Percentiles rank a stretch among this genome's conserved stretches.
Evolutionary conservation across 2,797 vertebrate species (phyloP).

Genomic region (Distichodus sexfasciatus): DNA sequence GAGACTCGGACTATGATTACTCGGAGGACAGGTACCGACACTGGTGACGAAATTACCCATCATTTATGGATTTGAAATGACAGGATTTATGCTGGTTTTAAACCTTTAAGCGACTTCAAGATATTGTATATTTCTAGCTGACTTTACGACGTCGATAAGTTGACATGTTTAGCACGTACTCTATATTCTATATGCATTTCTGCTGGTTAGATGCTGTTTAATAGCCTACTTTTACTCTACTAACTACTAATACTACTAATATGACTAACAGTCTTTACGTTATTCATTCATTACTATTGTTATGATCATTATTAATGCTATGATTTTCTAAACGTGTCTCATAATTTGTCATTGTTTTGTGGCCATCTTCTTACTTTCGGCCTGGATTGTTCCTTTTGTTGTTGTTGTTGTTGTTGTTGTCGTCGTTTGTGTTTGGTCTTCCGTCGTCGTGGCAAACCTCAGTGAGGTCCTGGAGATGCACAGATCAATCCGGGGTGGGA

Average conservation of each 20-base stretch:
- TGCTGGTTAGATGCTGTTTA: constrained; percentile 21
- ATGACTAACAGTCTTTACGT: constrained; percentile 51
- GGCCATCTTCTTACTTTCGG: constrained; percentile 74
- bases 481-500: constrained; percentile 97
- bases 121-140: no score
- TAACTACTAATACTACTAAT: constrained; percentile 58
- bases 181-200: background rate
- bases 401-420: constrained; percentile 65
- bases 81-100: no score
- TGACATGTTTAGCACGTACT: no score
- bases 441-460: constrained; percentile 88
- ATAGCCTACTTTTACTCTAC: constrained; percentile 62
- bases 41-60: no score
- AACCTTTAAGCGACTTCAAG: background rate
- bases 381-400: constrained; percentile 64
- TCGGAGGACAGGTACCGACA: constrained; percentile 99
- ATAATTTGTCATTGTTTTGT: constrained; percentile 62
- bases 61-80: no score
- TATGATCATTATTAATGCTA: constrained; percentile 50
- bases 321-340: constrained; percentile 50
- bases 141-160: no score
- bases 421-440: constrained; percentile 78
- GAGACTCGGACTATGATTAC: constrained; percentile 91
- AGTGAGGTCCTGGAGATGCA: constrained; percentile 98
- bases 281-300: constrained; percentile 48